Percentiles rank a stretch among this genome's conserved stretches.
Evolutionary conservation across 2,113 vertebrate genomes (phyloP).

Genomic region (Motacilla alba): DNA sequence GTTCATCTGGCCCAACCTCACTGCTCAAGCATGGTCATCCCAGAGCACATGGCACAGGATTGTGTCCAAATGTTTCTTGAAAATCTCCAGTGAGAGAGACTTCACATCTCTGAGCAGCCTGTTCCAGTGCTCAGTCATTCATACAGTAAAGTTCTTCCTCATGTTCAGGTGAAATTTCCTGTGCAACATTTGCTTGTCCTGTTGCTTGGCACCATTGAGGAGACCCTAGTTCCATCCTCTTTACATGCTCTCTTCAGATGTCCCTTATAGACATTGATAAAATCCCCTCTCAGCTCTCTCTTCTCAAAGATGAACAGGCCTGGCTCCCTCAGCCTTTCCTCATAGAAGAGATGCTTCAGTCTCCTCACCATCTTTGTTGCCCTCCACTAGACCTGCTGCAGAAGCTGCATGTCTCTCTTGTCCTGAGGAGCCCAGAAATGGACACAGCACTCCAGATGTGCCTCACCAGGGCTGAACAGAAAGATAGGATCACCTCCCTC

Average conservation of each 20-base stretch:
- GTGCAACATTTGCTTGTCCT: background rate
- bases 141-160: background rate
- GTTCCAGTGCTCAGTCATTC: background rate
- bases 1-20: background rate
- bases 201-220: background rate
- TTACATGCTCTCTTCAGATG: background rate
- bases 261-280: background rate
- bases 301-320: background rate
- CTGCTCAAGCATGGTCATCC: background rate
- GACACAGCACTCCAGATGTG: background rate
- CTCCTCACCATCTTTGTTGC: background rate
- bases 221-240: background rate
- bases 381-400: background rate
- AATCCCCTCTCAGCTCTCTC: fast-evolving
- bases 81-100: background rate
- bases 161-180: background rate
- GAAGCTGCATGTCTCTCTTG: no score
- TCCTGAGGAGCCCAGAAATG: background rate
- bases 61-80: fast-evolving
- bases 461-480: background rate
- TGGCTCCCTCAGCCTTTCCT: background rate
- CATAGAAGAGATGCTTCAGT: background rate
- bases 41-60: background rate
- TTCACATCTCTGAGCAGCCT: background rate
- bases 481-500: fast-evolving